phyloP scores from a whole-genome alignment of 2,113 vertebrate species.

The Bujurquina vittata region DNA sequence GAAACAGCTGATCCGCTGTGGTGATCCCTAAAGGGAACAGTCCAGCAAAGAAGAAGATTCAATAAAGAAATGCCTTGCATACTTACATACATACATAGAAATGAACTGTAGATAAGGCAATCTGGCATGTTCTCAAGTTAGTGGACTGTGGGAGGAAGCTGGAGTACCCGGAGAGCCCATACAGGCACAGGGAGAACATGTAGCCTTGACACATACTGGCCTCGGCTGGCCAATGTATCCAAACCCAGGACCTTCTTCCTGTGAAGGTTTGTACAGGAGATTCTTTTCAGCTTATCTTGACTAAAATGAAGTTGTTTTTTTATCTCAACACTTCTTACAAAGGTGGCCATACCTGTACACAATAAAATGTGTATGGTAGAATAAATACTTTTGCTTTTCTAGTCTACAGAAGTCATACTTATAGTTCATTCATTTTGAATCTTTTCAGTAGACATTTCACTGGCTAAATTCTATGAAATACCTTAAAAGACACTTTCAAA shows the following conservation, averaged over 20 bases:
- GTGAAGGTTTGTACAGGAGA: background rate
- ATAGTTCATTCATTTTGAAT: background rate
- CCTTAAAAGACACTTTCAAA: too few relatives aligned
- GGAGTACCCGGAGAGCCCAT: background rate
- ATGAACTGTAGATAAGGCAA: too few relatives aligned
- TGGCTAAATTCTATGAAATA: too few relatives aligned
- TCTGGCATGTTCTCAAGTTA: too few relatives aligned
- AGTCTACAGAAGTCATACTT: background rate
- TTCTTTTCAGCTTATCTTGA: background rate
- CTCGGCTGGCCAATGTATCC: background rate
- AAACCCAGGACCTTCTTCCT: background rate
- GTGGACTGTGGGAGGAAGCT: background rate
- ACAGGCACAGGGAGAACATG: background rate
- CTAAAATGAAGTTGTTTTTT: background rate
- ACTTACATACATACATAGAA: too few relatives aligned
- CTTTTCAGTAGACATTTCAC: background rate
- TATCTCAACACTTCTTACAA: background rate
- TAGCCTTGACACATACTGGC: background rate
- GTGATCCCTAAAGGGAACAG: background rate
- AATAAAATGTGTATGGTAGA: background rate
- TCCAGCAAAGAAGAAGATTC: background rate
- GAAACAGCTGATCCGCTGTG: too few relatives aligned
- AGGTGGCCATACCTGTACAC: background rate
- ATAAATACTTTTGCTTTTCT: background rate
- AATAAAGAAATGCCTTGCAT: background rate